Evolutionary conservation across 2,888 invertebrate genomes (phyloP), one percentile per base, ranked within the genome.

Genomic region (Troides oblongomaculatus): DNA sequence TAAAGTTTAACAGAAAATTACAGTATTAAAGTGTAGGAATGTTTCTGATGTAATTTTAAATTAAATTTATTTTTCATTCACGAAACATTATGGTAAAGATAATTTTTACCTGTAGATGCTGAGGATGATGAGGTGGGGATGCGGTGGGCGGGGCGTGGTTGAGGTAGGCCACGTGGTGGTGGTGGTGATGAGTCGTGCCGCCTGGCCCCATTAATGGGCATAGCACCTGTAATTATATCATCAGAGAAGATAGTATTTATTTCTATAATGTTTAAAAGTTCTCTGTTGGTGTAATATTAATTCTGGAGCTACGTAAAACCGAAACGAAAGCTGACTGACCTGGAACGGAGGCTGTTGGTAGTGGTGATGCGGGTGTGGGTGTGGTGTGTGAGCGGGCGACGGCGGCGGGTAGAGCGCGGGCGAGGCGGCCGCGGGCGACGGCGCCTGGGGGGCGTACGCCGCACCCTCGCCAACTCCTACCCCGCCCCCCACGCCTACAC

Each of bases 381-480:
- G 90, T 74, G 90, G 90, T 78, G 90, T 88, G 88, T 89, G 92
- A 79, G 90, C 90, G 73, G 91, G 90, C 74, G 89, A 90, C n/a
- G 90, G 91, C 76, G 92, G 91, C 81, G 90, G 90, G 86, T 89
- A 89, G 4, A 90, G 88, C 79, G 90, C 90, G 79, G 90, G 91
- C 2, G 92, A 90, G 36, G 90, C 88, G 78, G 91, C 86, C 18
- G 90, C 89, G 46, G 93, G 90, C 12, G 89, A 86, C 2, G 90
- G 87, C 69, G 91, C 84, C 66, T 86, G 86, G 67, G 86, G 87
- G 76, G 88, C 89, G 86, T 86, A 87, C 70, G 83, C 84, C 80
- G 80, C 81, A 75, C 77, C 72, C 82, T 72, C 74, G 62, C 74
- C 76, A 73, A 81, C 75, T 81, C 82, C 78, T 82, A 80, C 71